phyloP scores from a whole-genome alignment of 2,113 vertebrate genomes.

The Fulica atra region DNA sequence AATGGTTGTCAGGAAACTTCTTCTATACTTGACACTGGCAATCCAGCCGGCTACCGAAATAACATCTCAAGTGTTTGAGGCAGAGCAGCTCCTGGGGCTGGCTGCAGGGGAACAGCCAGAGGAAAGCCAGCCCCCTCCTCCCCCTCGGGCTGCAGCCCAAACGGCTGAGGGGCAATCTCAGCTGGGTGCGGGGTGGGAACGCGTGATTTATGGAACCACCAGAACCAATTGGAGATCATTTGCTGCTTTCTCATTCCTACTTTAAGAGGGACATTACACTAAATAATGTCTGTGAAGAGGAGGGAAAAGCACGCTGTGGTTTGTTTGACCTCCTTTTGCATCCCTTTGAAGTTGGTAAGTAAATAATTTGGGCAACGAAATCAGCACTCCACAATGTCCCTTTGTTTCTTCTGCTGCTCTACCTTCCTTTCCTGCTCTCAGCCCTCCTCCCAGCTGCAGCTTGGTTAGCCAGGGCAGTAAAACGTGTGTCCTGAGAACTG shows the following conservation, averaged over 20 bases:
- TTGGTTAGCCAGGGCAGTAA: not conserved
- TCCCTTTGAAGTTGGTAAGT: slow-evolving; percentile 48
- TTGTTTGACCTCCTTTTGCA: slow-evolving; percentile 42
- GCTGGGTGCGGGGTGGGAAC: not conserved
- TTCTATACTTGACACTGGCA: not conserved
- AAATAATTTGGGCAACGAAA: slow-evolving; percentile 46
- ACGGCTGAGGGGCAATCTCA: not conserved
- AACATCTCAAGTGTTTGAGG: not conserved
- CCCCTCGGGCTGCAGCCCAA: not conserved
- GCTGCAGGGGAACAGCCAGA: not conserved
- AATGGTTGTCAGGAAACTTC: not conserved
- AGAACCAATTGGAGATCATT: not conserved
- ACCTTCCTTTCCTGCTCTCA: not conserved
- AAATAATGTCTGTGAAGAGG: slow-evolving; percentile 22
- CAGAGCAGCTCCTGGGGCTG: not conserved
- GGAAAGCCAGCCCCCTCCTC: not conserved
- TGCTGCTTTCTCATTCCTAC: not conserved
- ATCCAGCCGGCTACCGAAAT: not conserved
- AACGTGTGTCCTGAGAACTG: not conserved
- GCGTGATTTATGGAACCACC: not conserved
- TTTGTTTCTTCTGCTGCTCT: slow-evolving; percentile 43
- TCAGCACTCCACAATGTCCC: not conserved
- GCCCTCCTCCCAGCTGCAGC: not conserved
- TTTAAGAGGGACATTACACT: slow-evolving; percentile 16
- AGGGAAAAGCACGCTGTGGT: not conserved